A percentile compares a stretch with the other conserved stretches of the same genome.
phyloP scores from a whole-genome alignment of 64 coral and sea anemone genomes.

The Acropora yongei region DNA sequence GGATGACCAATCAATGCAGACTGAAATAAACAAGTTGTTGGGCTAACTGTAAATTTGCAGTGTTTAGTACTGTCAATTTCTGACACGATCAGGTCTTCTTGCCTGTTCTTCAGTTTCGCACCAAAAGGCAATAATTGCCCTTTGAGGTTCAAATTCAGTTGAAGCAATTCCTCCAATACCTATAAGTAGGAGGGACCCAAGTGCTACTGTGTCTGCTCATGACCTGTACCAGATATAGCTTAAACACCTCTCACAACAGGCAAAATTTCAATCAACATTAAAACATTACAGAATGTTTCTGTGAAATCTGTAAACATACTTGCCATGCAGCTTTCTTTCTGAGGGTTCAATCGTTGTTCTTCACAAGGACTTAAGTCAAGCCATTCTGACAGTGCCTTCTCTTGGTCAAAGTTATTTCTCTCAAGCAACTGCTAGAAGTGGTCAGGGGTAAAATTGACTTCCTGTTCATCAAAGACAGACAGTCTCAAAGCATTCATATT shows the following conservation, averaged over 20 bases:
- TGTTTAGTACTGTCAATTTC: conserved; percentile 42
- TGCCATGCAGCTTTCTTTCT: conserved; percentile 46
- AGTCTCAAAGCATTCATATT: background rate
- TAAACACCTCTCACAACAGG: conserved; percentile 57
- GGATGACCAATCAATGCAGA: conserved; percentile 25
- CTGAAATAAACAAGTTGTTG: no score
- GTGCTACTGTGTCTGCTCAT: conserved; percentile 22
- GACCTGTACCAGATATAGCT: conserved; percentile 47
- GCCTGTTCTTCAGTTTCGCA: conserved; percentile 45
- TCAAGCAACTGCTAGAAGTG: conserved; percentile 61
- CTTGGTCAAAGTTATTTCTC: conserved; percentile 25
- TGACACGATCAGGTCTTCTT: conserved; percentile 46
- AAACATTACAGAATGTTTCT: conserved; percentile 37
- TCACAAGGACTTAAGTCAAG: conserved; percentile 35
- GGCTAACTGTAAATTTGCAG: no score
- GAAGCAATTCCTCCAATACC: conserved; percentile 45
- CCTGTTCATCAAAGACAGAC: conserved; percentile 45
- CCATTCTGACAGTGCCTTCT: conserved; percentile 42
- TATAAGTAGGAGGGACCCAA: conserved; percentile 41
- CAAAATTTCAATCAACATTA: conserved; percentile 60
- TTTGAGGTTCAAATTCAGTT: conserved; percentile 51
- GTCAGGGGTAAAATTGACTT: conserved; percentile 43
- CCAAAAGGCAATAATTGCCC: conserved; percentile 61
- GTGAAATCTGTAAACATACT: background rate
- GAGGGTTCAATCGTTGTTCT: conserved; percentile 34